phyloP scores from a whole-genome alignment of 2,888 invertebrate genomes.

The Drosophila pegasa region DNA sequence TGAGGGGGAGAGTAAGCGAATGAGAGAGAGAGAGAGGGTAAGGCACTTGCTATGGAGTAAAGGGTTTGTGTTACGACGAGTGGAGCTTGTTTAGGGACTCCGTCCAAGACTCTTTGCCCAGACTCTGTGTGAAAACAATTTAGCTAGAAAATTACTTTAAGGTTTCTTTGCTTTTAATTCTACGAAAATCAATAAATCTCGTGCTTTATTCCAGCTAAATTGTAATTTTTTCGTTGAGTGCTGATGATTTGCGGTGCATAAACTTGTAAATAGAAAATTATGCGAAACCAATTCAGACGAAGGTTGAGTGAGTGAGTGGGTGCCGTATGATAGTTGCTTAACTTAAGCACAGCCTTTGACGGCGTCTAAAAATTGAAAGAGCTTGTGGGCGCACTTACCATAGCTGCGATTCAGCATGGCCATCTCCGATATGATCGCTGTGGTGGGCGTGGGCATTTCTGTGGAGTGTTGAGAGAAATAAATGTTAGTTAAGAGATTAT shows the following conservation, averaged over 20 bases:
- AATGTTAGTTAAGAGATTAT: too few species aligned
- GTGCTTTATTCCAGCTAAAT: neutral
- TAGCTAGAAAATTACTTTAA: neutral
- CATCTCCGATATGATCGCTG: slow-evolving; percentile 87
- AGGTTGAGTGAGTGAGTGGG: slow-evolving; percentile 55
- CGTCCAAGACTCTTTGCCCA: slow-evolving; percentile 36
- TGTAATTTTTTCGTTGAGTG: slow-evolving; percentile 27
- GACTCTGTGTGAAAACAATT: neutral
- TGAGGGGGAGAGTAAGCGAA: neutral
- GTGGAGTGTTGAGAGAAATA: slow-evolving; percentile 50
- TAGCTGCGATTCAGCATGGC: slow-evolving; percentile 84
- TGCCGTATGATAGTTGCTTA: slow-evolving; percentile 27
- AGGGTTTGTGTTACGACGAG: neutral
- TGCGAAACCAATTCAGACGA: slow-evolving; percentile 32
- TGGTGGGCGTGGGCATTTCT: slow-evolving; percentile 95
- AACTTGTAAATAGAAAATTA: slow-evolving; percentile 43
- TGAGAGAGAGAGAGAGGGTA: neutral
- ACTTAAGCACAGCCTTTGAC: neutral
- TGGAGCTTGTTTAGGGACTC: slow-evolving; percentile 1
- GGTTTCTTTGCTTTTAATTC: neutral
- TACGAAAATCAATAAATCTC: neutral
- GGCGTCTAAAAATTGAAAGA: neutral
- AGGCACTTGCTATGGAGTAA: neutral
- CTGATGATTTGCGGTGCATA: slow-evolving; percentile 67
- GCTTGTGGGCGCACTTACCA: slow-evolving; percentile 62